Conservation (phyloP, 2,113 vertebrate species). For the Phocoena sinus region DNA sequence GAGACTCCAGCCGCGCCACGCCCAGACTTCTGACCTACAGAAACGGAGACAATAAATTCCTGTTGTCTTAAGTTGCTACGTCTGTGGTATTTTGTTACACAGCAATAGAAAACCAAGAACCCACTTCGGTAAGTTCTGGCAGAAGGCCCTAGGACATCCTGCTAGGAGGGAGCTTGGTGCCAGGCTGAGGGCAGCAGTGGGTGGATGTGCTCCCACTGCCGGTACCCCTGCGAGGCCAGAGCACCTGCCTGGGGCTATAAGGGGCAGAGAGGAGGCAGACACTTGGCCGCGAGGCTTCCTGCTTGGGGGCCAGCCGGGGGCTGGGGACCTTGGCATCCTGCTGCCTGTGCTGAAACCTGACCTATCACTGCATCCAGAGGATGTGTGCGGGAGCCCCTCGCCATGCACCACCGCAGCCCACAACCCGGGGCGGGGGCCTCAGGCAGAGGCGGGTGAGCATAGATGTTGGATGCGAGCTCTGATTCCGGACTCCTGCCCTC, state of each 20-base stretch:
- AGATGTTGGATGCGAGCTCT: not conserved
- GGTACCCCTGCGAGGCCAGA: not conserved
- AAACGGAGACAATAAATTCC: not conserved
- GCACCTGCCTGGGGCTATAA: not conserved
- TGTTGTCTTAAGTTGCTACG: not conserved
- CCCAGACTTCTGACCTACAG: not conserved
- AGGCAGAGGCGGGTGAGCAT: not conserved
- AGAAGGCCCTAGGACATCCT: not conserved
- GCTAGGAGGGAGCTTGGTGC: not conserved
- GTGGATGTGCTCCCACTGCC: not conserved
- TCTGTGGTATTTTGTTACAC: not conserved
- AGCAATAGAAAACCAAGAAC: not conserved
- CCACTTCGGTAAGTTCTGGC: not conserved
- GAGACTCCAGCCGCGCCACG: rapidly evolving
- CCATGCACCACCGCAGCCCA: not conserved
- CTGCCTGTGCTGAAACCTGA: not conserved
- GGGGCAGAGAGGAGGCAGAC: not conserved
- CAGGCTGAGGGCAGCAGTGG: not conserved
- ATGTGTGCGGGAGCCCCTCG: not conserved
- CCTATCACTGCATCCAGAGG: not conserved
- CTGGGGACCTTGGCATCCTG: not conserved
- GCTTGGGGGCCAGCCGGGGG: not conserved
- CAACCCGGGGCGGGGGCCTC: rapidly evolving
- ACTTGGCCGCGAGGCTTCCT: not conserved
- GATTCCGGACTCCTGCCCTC: rapidly evolving